These are phyloP conservation scores for Rhagium mordax DNA, from an alignment of 2,888 invertebrate genomes.

Conservation along the genomic window DNA sequence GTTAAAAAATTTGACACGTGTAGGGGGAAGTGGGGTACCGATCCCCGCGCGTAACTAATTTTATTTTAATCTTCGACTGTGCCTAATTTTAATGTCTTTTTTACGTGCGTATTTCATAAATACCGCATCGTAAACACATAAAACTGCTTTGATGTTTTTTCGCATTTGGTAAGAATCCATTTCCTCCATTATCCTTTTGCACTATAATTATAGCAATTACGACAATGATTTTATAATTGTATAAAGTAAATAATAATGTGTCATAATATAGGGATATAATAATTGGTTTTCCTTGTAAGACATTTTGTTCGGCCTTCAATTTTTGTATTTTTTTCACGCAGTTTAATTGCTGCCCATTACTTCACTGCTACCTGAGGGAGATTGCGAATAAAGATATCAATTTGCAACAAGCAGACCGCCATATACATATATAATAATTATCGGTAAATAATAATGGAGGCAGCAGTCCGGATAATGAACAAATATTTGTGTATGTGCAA, in stretches of 20 bases:
- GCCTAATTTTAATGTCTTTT: too few species aligned
- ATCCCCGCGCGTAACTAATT: too few species aligned
- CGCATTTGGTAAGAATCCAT: not conserved
- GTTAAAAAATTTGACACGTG: too few species aligned
- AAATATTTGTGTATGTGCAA: not conserved
- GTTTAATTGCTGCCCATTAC: not conserved
- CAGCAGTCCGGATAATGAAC: not conserved
- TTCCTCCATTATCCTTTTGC: not conserved
- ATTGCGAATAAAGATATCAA: conserved; percentile 12
- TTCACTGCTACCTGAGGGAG: conserved; percentile 5
- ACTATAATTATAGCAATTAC: not conserved
- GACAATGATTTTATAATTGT: conserved; percentile 8
- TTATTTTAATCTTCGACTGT: too few species aligned
- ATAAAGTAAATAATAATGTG: conserved; percentile 15
- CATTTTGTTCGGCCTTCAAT: conserved; percentile 11
- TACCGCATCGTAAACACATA: not conserved
- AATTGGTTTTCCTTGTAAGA: conserved; percentile 15
- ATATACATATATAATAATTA: conserved; percentile 9
- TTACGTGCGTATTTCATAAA: too few species aligned
- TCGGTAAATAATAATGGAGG: conserved; percentile 7
- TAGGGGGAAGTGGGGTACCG: too few species aligned
- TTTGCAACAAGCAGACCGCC: not conserved
- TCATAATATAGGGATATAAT: conserved; percentile 20
- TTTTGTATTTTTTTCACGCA: conserved; percentile 2
- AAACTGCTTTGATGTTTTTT: not conserved